Base-by-base conservation (phyloP, 2,797 vertebrate species). In the Aphelocoma californica region DNA sequence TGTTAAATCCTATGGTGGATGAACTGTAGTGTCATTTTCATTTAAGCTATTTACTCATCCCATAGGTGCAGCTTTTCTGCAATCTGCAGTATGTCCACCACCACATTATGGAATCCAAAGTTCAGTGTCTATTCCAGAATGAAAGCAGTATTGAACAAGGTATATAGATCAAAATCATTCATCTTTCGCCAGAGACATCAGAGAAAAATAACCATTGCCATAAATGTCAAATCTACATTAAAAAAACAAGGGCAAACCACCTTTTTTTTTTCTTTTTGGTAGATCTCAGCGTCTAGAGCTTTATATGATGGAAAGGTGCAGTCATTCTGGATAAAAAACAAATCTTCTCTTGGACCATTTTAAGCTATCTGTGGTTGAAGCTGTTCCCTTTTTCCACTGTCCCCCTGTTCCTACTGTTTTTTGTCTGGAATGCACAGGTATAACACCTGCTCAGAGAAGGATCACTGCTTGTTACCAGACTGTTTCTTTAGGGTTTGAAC, bases 341-440 rank as follows among this genome's bases (percentile, higher is more conserved):
- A 50, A 48, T 42, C 47, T 36, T 47, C 1, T 53, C 18, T 83
- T 72, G 25, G 18, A 70, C 47, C 7, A 20, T 69, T 47, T 86
- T 57, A 75, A 65, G 10, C 17, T 11, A n/a, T 67, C 28, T 72
- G 17, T 58, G 23, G 14, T 58, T 9, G 16, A 80, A 94, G 15
- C 7, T 70, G 34, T 60, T 93, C 6, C 29, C 3, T 48, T 81
- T 16, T 45, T 72, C 77, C 20, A 21, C 8, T 32, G 7, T 2
- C 4, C 2, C 11, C 1, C 6, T 28, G 4, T 12, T 34, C 4
- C 21, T 9, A 31, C 4, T 0, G 0, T 0, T 20, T 86, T 50
- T 74, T 32, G 12, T 81, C 60, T 79, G 32, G 5, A 28, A 8
- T 72, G 18, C 10, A n/a, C 18, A 56, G 24, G 14, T 61, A 20